Evolutionary conservation across 1,140 invertebrate genomes (phyloP).

Genomic region (Prorops nasuta): DNA sequence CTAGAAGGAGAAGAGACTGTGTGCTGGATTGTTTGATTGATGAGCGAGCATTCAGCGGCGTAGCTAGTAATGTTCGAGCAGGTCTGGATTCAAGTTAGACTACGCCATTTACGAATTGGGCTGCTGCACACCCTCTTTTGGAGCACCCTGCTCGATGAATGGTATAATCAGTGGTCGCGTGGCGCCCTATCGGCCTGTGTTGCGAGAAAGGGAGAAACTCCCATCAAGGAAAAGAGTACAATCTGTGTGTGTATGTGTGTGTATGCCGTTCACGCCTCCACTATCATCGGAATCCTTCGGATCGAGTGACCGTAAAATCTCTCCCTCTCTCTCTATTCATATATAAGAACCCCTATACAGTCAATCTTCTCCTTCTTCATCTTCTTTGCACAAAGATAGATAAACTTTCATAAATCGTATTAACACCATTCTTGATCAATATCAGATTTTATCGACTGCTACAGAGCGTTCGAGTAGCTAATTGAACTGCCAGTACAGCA

Average conservation of each 20-base stretch:
- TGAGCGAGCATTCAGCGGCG: conserved; percentile 50
- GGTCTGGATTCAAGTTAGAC: conserved; percentile 13
- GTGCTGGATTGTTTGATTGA: conserved; percentile 57
- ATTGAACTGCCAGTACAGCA: too few species aligned
- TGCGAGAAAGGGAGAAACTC: conserved; percentile 12
- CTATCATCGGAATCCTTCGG: conserved; percentile 45
- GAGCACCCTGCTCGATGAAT: conserved; percentile 45
- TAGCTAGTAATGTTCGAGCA: conserved; percentile 9
- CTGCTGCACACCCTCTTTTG: conserved; percentile 45
- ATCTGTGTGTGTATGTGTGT: too few species aligned
- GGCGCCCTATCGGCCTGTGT: conserved; percentile 30
- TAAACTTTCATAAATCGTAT: too few species aligned
- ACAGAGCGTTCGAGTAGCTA: too few species aligned
- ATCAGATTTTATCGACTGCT: too few species aligned
- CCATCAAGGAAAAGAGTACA: conserved; percentile 9
- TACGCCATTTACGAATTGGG: conserved; percentile 49
- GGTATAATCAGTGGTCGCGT: conserved; percentile 57
- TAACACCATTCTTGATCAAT: too few species aligned
- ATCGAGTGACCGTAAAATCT: too few species aligned
- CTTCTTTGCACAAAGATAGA: too few species aligned
- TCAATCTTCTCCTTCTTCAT: too few species aligned
- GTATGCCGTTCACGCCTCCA: conserved; percentile 37
- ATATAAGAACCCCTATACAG: too few species aligned
- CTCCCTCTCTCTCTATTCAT: too few species aligned
- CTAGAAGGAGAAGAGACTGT: too few species aligned